Conservation (phyloP, 2,113 vertebrate species). For the Clarias batrachus region DNA sequence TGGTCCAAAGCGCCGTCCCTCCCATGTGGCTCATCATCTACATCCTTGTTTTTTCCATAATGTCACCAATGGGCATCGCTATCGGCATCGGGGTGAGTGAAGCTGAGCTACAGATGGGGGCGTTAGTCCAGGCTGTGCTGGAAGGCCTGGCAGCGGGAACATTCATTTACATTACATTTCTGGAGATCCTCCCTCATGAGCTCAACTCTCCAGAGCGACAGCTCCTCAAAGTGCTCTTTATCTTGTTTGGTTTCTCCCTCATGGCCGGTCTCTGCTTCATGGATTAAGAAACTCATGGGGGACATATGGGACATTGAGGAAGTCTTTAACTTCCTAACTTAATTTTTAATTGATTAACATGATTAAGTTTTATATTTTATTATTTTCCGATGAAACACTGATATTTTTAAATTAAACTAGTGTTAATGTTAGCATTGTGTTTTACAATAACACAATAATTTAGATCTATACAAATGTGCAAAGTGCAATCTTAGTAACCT, state of each 20-base stretch:
- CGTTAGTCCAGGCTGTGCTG: constrained; percentile 78
- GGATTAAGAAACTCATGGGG: constrained; percentile 66
- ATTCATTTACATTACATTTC: constrained; percentile 87
- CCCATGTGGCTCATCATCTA: constrained; percentile 75
- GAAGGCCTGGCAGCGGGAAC: constrained; percentile 85
- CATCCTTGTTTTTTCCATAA: constrained; percentile 76
- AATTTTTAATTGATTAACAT: neutral
- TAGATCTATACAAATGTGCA: neutral
- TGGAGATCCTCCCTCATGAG: constrained; percentile 87
- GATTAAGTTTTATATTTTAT: neutral
- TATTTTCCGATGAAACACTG: neutral
- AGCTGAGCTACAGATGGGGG: constrained; percentile 59
- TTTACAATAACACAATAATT: neutral
- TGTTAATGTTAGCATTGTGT: neutral
- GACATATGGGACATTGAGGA: neutral
- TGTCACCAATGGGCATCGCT: constrained; percentile 81
- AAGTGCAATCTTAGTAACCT: neutral
- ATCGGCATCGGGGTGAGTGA: constrained; percentile 78
- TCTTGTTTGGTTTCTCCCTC: constrained; percentile 80
- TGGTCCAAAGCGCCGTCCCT: constrained; percentile 73
- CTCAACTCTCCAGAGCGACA: constrained; percentile 76
- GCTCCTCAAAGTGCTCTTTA: constrained; percentile 81
- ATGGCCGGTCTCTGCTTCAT: constrained; percentile 82
- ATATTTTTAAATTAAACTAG: neutral
- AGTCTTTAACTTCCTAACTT: neutral